Percentiles rank a stretch among this genome's conserved stretches.
Conservation (phyloP, 2,113 vertebrate genomes). For the Pristiophorus japonicus region DNA sequence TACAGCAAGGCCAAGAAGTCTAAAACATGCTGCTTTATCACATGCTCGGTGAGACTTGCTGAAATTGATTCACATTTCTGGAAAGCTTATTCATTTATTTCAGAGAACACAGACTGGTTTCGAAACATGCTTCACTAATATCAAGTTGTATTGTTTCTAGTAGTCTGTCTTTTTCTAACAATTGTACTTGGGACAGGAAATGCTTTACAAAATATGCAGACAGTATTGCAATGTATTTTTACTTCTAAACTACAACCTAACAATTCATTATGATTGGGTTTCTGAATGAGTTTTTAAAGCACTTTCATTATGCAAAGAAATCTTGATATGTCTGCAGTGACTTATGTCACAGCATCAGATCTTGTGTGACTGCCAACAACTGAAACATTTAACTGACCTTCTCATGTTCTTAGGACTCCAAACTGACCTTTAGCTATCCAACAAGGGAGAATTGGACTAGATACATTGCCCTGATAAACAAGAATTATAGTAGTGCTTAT, state of each 20-base stretch:
- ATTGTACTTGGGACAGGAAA: neutral
- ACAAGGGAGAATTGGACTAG: neutral
- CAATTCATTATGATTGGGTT: neutral
- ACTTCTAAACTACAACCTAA: neutral
- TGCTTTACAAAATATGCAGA: neutral
- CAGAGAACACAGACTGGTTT: neutral
- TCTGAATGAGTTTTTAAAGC: slow-evolving; percentile 8
- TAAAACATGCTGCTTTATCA: neutral
- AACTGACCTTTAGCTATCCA: neutral
- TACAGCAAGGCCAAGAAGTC: neutral
- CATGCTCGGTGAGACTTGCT: neutral
- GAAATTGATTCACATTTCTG: too few species aligned
- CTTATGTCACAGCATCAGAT: neutral
- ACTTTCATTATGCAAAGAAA: neutral
- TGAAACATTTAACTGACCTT: slow-evolving; percentile 36
- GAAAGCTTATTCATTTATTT: neutral
- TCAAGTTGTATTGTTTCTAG: neutral
- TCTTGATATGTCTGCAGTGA: neutral
- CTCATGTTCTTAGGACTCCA: slow-evolving; percentile 22
- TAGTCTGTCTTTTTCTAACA: neutral
- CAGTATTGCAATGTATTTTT: neutral
- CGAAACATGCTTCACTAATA: neutral
- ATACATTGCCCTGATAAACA: neutral
- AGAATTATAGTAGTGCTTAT: neutral
- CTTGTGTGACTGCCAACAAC: slow-evolving; percentile 14